Base-by-base conservation (phyloP, 64 coral and sea anemone genomes). In the Orbicella faveolata region DNA sequence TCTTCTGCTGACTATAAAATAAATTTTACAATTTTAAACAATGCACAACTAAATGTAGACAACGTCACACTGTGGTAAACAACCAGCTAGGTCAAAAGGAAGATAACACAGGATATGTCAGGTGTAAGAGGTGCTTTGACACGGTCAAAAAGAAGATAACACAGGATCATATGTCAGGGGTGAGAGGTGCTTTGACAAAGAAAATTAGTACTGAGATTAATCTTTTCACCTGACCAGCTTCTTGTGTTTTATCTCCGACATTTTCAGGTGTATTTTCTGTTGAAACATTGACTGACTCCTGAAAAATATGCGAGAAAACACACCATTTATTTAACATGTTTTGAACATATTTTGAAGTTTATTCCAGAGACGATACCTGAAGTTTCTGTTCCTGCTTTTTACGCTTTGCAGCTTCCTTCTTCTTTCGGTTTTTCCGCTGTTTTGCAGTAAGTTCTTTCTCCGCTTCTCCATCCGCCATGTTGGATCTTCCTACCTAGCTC, bases 341-440 rank as follows among this genome's bases (percentile, higher is more conserved):
- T 9, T 13, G 19, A 7, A 41, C 10, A 36, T 3, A 61, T 67
- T 83, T 65, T n/a, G 1, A 15, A 5, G 7, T 2, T 3, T 18
- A 37, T 10, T 37, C 35, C 3, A 16, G 2, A 2, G 26, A 2
- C 7, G 20, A 52, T 84, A 94, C 95, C 61, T 88, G 85, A 61
- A 89, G 61, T 52, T 75, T 93, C 41, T 96, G 76, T 36, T 93
- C 92, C 74, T 96, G 95, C 25, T 96, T 96, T 79, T 96, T 96
- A 12, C 88, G 83, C 75, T 94, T 96, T 1, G 92, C 91, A 34
- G 92, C 95, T 68, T 90, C 83, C 80, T 93, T 96, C 51, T 96
- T 96, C 70, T 88, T 94, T 36, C 36, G 88, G 53, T 93, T 96
- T 89, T 94, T 96, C 15, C 83, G 87, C 63, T 96, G 95, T 87